phyloP scores from a whole-genome alignment of 2,888 invertebrate genomes.

The Apocheima hispidaria region DNA sequence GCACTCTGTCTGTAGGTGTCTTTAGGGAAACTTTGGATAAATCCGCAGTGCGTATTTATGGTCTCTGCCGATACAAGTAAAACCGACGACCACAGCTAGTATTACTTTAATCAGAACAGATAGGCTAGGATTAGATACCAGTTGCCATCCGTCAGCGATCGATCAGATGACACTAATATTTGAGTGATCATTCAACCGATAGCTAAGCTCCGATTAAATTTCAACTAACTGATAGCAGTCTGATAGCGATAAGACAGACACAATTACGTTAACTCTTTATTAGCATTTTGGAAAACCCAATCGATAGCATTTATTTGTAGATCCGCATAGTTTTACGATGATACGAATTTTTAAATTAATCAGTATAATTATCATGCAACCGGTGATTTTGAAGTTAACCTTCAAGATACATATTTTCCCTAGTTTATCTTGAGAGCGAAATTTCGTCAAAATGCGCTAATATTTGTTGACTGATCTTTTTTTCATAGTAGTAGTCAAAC shows the following conservation, averaged over 20 bases:
- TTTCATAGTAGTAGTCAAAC: no score
- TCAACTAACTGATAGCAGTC: constrained; percentile 20
- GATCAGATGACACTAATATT: constrained; percentile 38
- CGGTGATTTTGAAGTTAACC: background rate
- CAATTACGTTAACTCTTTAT: background rate
- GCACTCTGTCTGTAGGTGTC: no score
- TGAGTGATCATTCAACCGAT: constrained; percentile 36
- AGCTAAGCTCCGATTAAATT: constrained; percentile 30
- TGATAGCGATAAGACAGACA: constrained; percentile 5
- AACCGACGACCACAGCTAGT: background rate
- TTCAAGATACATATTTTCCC: background rate
- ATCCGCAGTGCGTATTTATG: no score
- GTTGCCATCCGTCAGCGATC: constrained; percentile 32
- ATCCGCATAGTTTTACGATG: constrained; percentile 4
- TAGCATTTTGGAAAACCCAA: background rate
- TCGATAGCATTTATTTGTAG: background rate
- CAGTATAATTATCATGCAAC: background rate
- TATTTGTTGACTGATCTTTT: no score
- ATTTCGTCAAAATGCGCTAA: no score
- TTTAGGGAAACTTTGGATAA: no score
- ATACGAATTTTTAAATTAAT: background rate
- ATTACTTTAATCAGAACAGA: constrained; percentile 5
- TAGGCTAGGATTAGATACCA: constrained; percentile 11
- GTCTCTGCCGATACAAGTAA: no score
- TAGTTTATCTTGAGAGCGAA: no score